Evolutionary conservation across 2,797 vertebrate species (phyloP), one percentile per base, ranked within the genome.

Genomic region (Crenuchus spilurus): DNA sequence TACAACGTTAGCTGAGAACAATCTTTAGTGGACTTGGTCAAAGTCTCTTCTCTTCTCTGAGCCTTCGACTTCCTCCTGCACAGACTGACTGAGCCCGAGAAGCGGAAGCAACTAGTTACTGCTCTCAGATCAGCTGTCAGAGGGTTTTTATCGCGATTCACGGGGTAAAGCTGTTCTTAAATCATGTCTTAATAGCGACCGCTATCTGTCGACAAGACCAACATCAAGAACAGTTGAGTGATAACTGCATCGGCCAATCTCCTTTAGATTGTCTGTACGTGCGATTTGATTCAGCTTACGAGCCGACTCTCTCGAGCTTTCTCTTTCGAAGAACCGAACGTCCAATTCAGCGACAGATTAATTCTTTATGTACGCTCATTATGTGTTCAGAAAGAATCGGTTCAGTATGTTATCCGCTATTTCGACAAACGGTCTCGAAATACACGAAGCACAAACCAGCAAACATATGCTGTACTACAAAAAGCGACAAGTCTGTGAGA

Each of bases 1-100:
- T 8, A 39, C 1, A 14, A 0, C 16, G 1, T 22, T 4, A 18
- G 42, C 10, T 6, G 6, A 69, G 33, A 20, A 0, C 60, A 70
- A 0, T 4, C 18, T 26, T 20, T 54, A 31, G 14, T 18, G 33
- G 57, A 70, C 20, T 66, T 68, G 9, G 0, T 20, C 20, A 18
- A 54, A 69, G 49, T 77, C 54, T 70, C 69, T 60, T 18, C 31
- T 14, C 30, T 33, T 33, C 52, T 33, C 52, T 14, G 14, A 55
- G 6, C 8, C 52, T 16, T 16, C 16, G 24, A 55, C 52, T 55
- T 55, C 52, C 52, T 55, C n/a, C 16, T 55, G 1, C 22, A 52
- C 22, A 13, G 10, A 9, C 14, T 14, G 24, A n/a, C 14, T 13
- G 8, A 9, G 2, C 10, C 8, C 8, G 22, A 52, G 5, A 4